These are phyloP conservation scores for Porphyrio hochstetteri DNA, from an alignment of 2,113 vertebrate genomes.

Conservation along the genomic window DNA sequence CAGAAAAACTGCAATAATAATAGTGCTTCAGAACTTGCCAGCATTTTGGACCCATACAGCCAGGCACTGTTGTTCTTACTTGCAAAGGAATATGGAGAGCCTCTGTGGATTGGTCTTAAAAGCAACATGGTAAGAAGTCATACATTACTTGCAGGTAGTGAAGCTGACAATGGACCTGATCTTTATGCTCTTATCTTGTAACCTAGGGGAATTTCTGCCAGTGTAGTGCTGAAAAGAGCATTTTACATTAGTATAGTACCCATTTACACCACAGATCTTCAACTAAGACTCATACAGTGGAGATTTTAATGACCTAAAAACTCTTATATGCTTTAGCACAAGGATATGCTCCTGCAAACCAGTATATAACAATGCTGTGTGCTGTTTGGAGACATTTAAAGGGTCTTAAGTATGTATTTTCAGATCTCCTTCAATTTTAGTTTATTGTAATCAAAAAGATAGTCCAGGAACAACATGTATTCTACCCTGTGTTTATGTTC, in stretches of 20 bases:
- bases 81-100: constrained; percentile 71
- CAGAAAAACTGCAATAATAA: constrained; percentile 80
- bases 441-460: neutral
- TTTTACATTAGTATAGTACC: neutral
- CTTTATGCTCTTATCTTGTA: neutral
- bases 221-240: neutral
- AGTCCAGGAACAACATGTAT: neutral
- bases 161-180: neutral
- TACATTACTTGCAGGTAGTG: neutral
- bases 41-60: constrained; percentile 78
- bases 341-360: neutral
- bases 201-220: neutral
- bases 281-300: neutral
- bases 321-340: neutral
- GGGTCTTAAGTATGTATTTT: fast-evolving
- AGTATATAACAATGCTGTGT: neutral
- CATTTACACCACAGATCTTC: neutral
- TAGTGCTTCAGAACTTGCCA: constrained; percentile 80
- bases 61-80: constrained; percentile 77
- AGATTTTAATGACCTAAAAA: neutral
- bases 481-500: neutral
- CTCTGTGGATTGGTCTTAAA: constrained; percentile 91
- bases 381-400: neutral
- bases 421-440: neutral
- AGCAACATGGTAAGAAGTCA: constrained; percentile 83